Evolutionary conservation across 1,140 invertebrate species (phyloP), one percentile per base, ranked within the genome.

Genomic region (Melipona quadrifasciata): DNA sequence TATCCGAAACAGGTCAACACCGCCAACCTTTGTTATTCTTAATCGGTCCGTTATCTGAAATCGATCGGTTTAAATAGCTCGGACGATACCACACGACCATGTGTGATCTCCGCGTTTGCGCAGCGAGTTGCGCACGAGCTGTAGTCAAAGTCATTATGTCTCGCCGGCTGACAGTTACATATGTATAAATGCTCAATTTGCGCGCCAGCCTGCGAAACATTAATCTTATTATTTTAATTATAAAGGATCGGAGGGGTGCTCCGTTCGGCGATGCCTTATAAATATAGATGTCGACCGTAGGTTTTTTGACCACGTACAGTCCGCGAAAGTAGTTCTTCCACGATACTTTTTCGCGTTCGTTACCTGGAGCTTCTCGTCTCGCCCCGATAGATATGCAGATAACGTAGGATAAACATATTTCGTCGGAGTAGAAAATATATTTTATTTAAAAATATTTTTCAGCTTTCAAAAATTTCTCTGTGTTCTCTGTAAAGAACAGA

Each of bases 181-280:
- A 87, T 87, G 87, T 88, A 88, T 86, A 88, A 87, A 88, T 84
- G 87, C 85, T 88, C 87, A 88, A 87, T 88, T 88, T 88, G 87
- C 87, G 81, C 78, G 76, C 81, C 75, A 77, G 77, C 81, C 78
- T 72, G 82, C 81, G 85, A 87, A 84, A 84, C 87, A 88, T 87
- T 88, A 88, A 88, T 88, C 87, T 88, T 88, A 88, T 87, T 88
- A 88, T 88, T 88, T 88, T 88, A 88, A 88, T 88, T 88, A 88
- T 81, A 87, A 88, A 88, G 81, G 86, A 88, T 84, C 67, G 74
- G 58, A 19, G 67, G 67, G 73, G 53, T 21, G 68, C 51, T 68
- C 51, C 12, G 87, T 84, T 86, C 76, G 78, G 73, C 77, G 83
- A 86, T 81, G 86, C 73, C 86, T 87, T 87, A 87, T 87, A 87